Base-by-base conservation (phyloP, 2,888 invertebrate genomes). In the Ecliptopera silaceata region DNA sequence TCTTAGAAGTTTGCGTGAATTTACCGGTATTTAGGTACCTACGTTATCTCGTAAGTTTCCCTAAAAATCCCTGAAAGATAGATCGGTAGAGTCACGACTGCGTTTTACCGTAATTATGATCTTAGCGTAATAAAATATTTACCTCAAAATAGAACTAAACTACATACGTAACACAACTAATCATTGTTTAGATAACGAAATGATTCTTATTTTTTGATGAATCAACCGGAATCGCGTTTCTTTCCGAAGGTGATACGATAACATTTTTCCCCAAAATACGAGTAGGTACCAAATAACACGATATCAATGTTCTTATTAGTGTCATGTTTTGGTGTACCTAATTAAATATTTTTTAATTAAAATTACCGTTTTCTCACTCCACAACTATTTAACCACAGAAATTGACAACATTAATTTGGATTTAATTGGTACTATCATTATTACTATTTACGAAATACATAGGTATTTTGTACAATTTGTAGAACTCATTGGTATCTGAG, bases 181-280 rank as follows among this genome's bases (percentile, higher is more conserved):
- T 57, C 56, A 55, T 52, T 56, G 53, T 54, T 51, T 60, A 57
- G 77, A 79, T 79, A 76, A 47, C 75, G 64, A 67, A n/a, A 60
- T 64, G 70, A 42, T 71, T 66, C 64, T 63, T 65, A 70, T 69
- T 69, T 69, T 69, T 61, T 61, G 62, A 63, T 78, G 75, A 78
- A 62, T 79, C 79, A 78, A 67, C 64, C 66, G 64, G 64, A 70
- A 64, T 52, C 46, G 49, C 50, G 32, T 38, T 56, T 55, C 38
- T 44, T 46, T 41, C 20, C 43, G 10, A 17, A 38, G 11, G 22
- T n/a, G n/a, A n/a, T 41, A 41, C 20, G 22, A 18, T 42, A 22
- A 13, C 6, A 42, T 13, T 26, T 42, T 42, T 2, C 26, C 26
- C 10, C 6, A 26, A 6, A 26, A 26, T 26, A n/a, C n/a, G n/a